These are phyloP conservation scores for Trematocara macrostoma DNA, from an alignment of 2,113 vertebrate genomes.

Conservation along the genomic window DNA sequence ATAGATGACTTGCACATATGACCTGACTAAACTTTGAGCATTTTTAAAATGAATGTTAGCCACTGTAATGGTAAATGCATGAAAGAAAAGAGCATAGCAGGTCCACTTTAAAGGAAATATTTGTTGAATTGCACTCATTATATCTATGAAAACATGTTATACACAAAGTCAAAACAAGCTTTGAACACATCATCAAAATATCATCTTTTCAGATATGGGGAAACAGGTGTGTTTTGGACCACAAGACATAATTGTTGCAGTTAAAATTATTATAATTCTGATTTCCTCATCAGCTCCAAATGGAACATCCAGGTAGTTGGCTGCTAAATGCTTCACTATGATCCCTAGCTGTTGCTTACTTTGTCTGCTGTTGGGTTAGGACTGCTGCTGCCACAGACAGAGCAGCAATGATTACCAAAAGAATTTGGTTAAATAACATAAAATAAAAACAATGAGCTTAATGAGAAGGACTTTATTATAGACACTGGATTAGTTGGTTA, in stretches of 20 bases:
- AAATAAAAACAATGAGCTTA: not conserved
- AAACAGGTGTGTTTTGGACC: not conserved
- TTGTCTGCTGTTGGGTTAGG: not conserved
- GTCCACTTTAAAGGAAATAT: not conserved
- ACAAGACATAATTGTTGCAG: not conserved
- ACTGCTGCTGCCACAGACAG: not conserved
- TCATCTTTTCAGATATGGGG: not conserved
- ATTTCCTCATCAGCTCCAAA: not conserved
- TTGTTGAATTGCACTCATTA: rapidly evolving
- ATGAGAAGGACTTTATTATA: not conserved
- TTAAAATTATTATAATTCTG: not conserved
- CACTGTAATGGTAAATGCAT: not conserved
- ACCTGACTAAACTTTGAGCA: not conserved
- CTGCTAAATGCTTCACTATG: not conserved
- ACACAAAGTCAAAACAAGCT: not conserved
- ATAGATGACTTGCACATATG: not conserved
- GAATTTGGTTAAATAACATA: not conserved
- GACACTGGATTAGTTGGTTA: not conserved
- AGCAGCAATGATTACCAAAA: not conserved
- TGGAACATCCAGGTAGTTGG: not conserved
- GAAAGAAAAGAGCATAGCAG: not conserved
- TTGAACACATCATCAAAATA: not conserved
- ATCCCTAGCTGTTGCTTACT: not conserved
- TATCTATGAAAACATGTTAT: not conserved
- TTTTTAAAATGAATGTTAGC: not conserved